Percentiles rank a stretch among this genome's conserved stretches.
These are phyloP conservation scores for Tokudaia tokunoshimensis DNA, from an alignment of 2,797 vertebrate species.

Conservation along the genomic window DNA sequence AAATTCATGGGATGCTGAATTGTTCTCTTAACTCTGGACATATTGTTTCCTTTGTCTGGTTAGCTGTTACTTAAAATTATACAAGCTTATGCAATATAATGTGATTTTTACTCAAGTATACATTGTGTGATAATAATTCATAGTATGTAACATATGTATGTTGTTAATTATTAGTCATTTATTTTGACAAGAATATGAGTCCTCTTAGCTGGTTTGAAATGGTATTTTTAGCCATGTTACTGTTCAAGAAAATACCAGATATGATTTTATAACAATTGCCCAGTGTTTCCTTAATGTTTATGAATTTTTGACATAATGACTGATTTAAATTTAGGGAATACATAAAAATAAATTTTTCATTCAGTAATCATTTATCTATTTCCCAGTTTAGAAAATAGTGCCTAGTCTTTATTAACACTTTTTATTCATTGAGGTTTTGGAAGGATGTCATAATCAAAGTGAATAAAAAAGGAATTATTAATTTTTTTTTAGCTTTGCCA, in stretches of 20 bases:
- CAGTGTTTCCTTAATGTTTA: not conserved
- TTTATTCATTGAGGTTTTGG: not conserved
- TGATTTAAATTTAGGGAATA: constrained; percentile 5
- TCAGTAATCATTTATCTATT: not conserved
- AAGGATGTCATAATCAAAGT: not conserved
- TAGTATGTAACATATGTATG: not conserved
- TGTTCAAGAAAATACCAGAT: not conserved
- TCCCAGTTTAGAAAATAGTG: not conserved
- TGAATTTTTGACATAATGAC: not conserved
- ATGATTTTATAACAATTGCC: not conserved
- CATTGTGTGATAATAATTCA: not conserved
- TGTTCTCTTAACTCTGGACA: not conserved
- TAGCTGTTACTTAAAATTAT: not conserved
- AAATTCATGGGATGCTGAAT: not conserved
- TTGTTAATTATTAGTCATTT: not conserved
- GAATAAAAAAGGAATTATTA: not conserved
- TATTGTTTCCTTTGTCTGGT: not conserved
- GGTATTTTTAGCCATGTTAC: not conserved
- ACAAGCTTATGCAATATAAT: not conserved
- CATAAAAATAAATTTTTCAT: not conserved
- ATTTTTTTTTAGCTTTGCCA: not conserved
- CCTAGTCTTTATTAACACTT: not conserved
- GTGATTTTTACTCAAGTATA: not conserved
- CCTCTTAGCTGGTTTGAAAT: not conserved
- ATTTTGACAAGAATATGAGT: not conserved